A percentile compares a stretch with the other conserved stretches of the same genome.
These are phyloP conservation scores for Peromyscus leucopus DNA, from an alignment of 2,113 vertebrate species.

Conservation along the genomic window DNA sequence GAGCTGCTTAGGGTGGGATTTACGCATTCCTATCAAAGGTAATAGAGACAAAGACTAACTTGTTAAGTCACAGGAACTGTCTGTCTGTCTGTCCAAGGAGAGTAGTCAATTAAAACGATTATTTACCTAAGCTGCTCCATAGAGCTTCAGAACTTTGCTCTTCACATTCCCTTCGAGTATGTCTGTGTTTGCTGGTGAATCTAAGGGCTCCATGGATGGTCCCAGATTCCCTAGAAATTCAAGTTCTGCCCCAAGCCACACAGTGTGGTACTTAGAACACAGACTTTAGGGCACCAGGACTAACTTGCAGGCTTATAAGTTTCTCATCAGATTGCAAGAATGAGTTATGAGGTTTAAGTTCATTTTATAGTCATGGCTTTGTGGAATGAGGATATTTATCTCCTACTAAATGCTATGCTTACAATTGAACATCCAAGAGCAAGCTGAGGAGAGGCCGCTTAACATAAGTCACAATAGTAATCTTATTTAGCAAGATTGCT, in stretches of 20 bases:
- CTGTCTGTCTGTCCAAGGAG: slow-evolving; percentile 60
- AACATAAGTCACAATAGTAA: background rate
- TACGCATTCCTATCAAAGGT: slow-evolving; percentile 29
- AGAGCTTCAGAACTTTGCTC: slow-evolving; percentile 14
- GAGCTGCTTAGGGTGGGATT: background rate
- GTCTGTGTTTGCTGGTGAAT: background rate
- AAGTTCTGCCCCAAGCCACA: background rate
- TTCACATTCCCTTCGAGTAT: background rate
- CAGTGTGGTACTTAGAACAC: background rate
- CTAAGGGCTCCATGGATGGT: background rate
- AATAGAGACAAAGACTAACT: slow-evolving; percentile 55
- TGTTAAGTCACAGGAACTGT: slow-evolving; percentile 33
- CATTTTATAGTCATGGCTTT: slow-evolving; percentile 62
- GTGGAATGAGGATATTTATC: slow-evolving; percentile 33
- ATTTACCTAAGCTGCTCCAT: slow-evolving; percentile 31
- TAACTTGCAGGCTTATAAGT: slow-evolving; percentile 33
- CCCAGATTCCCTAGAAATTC: background rate
- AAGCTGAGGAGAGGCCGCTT: background rate
- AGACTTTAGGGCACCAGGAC: slow-evolving; percentile 31
- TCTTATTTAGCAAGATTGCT: background rate
- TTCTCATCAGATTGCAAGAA: slow-evolving; percentile 10
- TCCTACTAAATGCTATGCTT: slow-evolving; percentile 44
- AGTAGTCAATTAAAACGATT: slow-evolving; percentile 49
- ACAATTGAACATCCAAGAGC: slow-evolving; percentile 17
- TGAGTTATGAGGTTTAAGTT: slow-evolving; percentile 13